Conservation (phyloP, 2,113 vertebrate genomes). For the Parus major region DNA sequence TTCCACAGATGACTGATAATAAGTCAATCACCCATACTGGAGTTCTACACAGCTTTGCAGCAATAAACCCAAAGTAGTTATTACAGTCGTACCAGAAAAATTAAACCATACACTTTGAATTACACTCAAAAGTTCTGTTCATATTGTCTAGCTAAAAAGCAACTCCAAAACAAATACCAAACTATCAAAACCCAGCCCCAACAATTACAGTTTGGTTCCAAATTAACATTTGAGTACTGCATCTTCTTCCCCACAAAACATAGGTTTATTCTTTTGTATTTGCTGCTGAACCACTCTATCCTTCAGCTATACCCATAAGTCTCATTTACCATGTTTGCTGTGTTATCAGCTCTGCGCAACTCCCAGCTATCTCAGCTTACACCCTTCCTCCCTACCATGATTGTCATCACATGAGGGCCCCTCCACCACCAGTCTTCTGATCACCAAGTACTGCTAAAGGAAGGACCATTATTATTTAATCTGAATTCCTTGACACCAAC, state of each 20-base stretch:
- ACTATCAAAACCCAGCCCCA: background rate
- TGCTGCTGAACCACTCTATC: background rate
- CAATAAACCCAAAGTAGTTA: background rate
- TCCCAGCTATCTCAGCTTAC: background rate
- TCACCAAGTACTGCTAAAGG: background rate
- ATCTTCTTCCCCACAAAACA: background rate
- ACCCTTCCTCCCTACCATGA: background rate
- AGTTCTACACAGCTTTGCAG: background rate
- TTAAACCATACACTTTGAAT: background rate
- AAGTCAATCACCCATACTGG: background rate
- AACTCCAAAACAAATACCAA: background rate
- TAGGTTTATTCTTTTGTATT: background rate
- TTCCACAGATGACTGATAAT: background rate
- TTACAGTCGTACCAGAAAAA: background rate
- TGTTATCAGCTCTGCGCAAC: background rate
- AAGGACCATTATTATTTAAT: background rate
- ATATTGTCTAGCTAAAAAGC: background rate
- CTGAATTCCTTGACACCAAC: background rate
- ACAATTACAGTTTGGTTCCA: background rate
- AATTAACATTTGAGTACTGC: background rate
- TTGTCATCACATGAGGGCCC: accelerated
- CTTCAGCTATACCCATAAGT: background rate
- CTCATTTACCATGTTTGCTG: background rate
- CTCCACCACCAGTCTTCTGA: background rate
- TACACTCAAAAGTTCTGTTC: background rate